phyloP scores from a whole-genome alignment of 2,113 vertebrate species.

The Notiomystis cincta region DNA sequence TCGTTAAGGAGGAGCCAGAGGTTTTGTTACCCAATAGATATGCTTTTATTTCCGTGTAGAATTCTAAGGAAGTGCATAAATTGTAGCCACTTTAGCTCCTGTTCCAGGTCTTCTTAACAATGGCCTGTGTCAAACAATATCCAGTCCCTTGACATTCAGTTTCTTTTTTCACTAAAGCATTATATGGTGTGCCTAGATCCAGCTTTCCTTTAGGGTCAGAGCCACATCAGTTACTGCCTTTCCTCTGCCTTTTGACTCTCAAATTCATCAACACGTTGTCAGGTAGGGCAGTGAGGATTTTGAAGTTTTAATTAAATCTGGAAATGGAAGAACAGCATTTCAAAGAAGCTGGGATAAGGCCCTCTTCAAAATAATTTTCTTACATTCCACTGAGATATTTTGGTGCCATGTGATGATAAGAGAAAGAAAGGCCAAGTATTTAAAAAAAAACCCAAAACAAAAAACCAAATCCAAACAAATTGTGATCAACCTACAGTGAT shows the following conservation, averaged over 20 bases:
- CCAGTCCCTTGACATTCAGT: background rate
- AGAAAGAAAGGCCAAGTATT: background rate
- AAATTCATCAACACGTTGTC: background rate
- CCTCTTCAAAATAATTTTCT: background rate
- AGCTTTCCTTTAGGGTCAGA: background rate
- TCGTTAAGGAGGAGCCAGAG: background rate
- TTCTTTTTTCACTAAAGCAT: background rate
- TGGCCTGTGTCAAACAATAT: background rate
- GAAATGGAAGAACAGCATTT: background rate
- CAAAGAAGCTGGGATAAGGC: background rate
- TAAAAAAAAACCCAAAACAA: background rate
- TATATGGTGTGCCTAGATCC: background rate
- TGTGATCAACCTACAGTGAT: background rate
- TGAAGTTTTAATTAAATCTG: background rate
- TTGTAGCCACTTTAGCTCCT: background rate
- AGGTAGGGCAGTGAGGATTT: background rate
- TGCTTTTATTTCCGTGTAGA: background rate
- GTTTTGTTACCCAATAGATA: background rate
- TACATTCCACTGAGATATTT: background rate
- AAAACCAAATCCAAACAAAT: background rate
- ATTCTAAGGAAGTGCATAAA: background rate
- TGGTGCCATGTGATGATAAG: background rate
- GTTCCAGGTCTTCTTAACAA: background rate
- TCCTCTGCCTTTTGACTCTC: background rate
- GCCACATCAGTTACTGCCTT: background rate